phyloP scores from a whole-genome alignment of 2,888 invertebrate species.

The Mimas tiliae region DNA sequence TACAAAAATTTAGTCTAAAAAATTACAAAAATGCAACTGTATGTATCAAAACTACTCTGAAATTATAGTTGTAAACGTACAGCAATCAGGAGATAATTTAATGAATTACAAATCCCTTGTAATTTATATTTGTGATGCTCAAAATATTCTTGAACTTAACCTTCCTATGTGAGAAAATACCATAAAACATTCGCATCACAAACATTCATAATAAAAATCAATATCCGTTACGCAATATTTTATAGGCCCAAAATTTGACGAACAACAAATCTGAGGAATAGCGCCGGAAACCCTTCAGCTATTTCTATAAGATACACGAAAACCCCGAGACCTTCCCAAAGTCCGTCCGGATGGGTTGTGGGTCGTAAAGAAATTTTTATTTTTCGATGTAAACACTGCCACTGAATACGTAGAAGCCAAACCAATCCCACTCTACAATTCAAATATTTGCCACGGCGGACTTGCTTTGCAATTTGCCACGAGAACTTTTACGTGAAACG shows the following conservation, averaged over 20 bases:
- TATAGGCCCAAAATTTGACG: conserved; percentile 10
- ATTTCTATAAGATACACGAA: conserved; percentile 14
- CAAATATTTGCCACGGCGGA: conserved; percentile 78
- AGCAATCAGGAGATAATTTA: too few species aligned
- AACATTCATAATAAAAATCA: background rate
- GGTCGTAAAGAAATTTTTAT: conserved; percentile 66
- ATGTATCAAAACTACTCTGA: too few species aligned
- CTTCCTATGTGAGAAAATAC: background rate
- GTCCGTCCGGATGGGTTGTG: conserved; percentile 36
- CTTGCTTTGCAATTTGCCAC: conserved; percentile 72
- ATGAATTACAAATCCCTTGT: too few species aligned
- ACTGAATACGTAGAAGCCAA: conserved; percentile 73
- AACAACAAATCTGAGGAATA: conserved; percentile 27
- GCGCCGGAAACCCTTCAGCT: conserved; percentile 24
- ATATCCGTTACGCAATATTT: conserved; percentile 19
- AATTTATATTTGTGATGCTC: too few species aligned
- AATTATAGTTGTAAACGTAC: too few species aligned
- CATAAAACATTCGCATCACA: background rate
- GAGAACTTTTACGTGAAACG: conserved; percentile 51
- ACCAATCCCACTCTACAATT: conserved; percentile 82
- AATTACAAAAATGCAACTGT: too few species aligned
- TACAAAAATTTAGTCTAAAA: too few species aligned
- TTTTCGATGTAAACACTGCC: conserved; percentile 67
- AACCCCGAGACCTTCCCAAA: conserved; percentile 27
- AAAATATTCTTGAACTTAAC: background rate